Base-by-base conservation (phyloP, 2,113 vertebrate genomes). In the Sinocyclocheilus anshuiensis region DNA sequence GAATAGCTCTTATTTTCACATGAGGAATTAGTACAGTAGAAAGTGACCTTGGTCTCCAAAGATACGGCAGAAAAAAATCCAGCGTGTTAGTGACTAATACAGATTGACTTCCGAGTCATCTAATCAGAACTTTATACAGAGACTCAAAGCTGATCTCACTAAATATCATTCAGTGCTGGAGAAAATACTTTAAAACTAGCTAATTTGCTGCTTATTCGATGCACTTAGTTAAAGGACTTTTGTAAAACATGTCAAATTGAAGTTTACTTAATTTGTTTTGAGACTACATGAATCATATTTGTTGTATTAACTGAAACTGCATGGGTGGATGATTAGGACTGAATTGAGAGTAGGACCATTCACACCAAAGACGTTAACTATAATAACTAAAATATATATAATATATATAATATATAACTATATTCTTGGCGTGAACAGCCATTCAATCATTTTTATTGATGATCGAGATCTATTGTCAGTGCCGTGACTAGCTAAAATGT, bases 31-130 rank as follows among this genome's bases (percentile, higher is more conserved):
- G 12, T 48, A 71, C 65, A 53, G 39, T 26, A 67, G 59, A 67
- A 82, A 71, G 11, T 33, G 63, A 82, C 81, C 81, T 82, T 82
- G 80, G 59, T 81, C 39, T 81, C 36, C 24, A 82, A 65, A 53
- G 24, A 82, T 77, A 77, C 80, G 12, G 42, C 61, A 53, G 15
- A 13, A 11, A 36, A 36, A 81, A 45, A 61, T 48, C 4, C 16
- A 45, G 59, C 13, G 42, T 18, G 16, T 26, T 12, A n/a, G 57
- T 63, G 22, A 42, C 77, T 65, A 45, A 81, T 4, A 80, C 22
- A 13, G 78, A 82, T 22, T 67, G 79, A 67, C 80, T 81, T 81
- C 42, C 0, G 24, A 67, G n/a, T 81, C 79, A 81, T 24, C 42
- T 50, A 55, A 77, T 77, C 50, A 77, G 76, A 77, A 26, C 45